A percentile compares a stretch with the other conserved stretches of the same genome.
Evolutionary conservation across 2,113 vertebrate genomes (phyloP).

Genomic region (Cepphus grylle): DNA sequence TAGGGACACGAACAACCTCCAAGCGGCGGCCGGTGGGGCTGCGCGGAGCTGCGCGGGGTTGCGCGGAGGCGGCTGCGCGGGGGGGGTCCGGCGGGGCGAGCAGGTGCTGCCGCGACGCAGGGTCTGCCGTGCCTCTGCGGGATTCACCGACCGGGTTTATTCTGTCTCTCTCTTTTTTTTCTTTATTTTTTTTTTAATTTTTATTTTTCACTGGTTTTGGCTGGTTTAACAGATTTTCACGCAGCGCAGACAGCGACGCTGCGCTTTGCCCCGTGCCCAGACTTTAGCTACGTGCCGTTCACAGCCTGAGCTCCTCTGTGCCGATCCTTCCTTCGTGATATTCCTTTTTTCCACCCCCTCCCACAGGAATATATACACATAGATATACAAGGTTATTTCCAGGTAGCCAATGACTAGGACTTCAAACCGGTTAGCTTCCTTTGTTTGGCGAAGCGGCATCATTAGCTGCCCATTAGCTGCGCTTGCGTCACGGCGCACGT

Average conservation of each 20-base stretch:
- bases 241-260: not conserved
- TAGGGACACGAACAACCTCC: not conserved
- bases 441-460: not conserved
- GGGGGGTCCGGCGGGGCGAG: not conserved
- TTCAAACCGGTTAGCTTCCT: not conserved
- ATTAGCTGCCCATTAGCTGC: not conserved
- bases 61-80: not conserved
- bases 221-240: not conserved
- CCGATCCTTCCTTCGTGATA: not conserved
- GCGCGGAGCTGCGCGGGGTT: no score
- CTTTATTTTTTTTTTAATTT: not conserved
- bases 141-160: accelerated
- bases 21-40: no score
- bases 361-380: not conserved
- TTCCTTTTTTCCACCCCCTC: not conserved
- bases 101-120: not conserved
- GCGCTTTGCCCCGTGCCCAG: not conserved
- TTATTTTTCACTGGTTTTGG: not conserved
- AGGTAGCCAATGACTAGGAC: not conserved
- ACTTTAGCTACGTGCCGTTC: not conserved
- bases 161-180: no score
- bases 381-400: not conserved
- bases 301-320: not conserved
- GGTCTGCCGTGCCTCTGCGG: not conserved
- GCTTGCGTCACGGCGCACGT: not conserved